phyloP scores from a whole-genome alignment of 2,888 invertebrate species.

The Alsophila aescularia region DNA sequence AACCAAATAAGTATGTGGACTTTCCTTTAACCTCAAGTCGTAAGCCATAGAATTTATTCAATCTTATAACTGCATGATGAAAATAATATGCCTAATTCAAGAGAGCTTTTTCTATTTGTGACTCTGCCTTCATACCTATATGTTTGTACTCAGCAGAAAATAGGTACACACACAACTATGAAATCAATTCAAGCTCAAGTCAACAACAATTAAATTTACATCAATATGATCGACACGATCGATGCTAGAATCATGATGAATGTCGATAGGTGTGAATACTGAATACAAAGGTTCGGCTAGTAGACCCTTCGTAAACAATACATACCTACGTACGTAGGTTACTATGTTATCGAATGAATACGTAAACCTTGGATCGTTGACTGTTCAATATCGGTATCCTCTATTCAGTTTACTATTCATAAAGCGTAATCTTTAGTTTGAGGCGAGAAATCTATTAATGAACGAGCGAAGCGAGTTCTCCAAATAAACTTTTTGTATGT shows the following conservation, averaged over 20 bases:
- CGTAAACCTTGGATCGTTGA: slow-evolving; percentile 20
- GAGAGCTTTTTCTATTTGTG: too few species aligned
- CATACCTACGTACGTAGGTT: background rate
- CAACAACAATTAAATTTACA: slow-evolving; percentile 2
- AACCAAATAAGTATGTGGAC: too few species aligned
- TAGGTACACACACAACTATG: background rate
- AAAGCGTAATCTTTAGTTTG: slow-evolving; percentile 18
- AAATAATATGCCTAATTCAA: too few species aligned
- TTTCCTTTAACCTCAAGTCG: too few species aligned
- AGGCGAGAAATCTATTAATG: too few species aligned
- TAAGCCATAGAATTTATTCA: too few species aligned
- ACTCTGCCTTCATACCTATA: too few species aligned
- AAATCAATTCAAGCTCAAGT: slow-evolving; percentile 4
- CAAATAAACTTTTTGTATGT: too few species aligned
- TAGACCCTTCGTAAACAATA: slow-evolving; percentile 13
- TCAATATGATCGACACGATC: slow-evolving; percentile 14
- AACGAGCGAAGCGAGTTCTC: too few species aligned
- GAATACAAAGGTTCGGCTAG: slow-evolving; percentile 9
- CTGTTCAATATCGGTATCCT: slow-evolving; percentile 23
- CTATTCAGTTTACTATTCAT: slow-evolving; percentile 21
- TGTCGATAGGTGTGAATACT: slow-evolving; percentile 4
- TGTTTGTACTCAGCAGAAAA: too few species aligned
- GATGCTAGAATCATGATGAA: slow-evolving; percentile 14
- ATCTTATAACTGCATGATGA: too few species aligned
- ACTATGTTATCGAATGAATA: slow-evolving; percentile 23